Percentiles rank a stretch among this genome's conserved stretches.
Conservation (phyloP, 2,113 vertebrate genomes). For the Proterorhinus semilunaris region DNA sequence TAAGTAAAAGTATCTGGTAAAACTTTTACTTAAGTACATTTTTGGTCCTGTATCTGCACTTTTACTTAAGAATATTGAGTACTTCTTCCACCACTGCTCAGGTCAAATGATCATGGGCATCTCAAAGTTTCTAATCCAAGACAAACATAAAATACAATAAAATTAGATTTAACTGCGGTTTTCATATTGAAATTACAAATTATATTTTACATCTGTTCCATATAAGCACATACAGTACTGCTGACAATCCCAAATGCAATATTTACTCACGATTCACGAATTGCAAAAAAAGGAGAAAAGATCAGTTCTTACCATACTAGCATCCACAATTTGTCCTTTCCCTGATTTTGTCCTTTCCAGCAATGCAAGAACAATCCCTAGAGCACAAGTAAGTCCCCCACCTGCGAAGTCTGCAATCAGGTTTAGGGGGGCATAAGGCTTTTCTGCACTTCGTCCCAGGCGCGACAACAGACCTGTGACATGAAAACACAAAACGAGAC, state of each 20-base stretch:
- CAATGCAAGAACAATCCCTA: slow-evolving; percentile 88
- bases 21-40: too few relatives aligned
- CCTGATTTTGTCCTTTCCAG: slow-evolving; percentile 87
- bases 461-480: slow-evolving; percentile 86
- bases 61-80: too few relatives aligned
- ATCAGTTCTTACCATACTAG: slow-evolving; percentile 86
- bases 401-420: slow-evolving; percentile 94
- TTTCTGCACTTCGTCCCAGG: slow-evolving; percentile 84
- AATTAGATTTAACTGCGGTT: too few relatives aligned
- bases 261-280: too few relatives aligned
- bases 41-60: too few relatives aligned
- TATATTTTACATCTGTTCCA: neutral
- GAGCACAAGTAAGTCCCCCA: slow-evolving; percentile 84
- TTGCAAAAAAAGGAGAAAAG: too few relatives aligned
- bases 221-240: neutral
- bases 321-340: slow-evolving; percentile 89
- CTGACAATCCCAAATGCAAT: neutral
- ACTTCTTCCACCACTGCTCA: too few relatives aligned
- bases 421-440: slow-evolving; percentile 85
- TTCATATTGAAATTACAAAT: too few relatives aligned
- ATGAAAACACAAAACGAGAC: neutral
- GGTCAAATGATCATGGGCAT: too few relatives aligned
- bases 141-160: too few relatives aligned
- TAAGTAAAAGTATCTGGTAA: too few relatives aligned
- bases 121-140: too few relatives aligned